Percentiles rank a stretch among this genome's conserved stretches.
Conservation (phyloP, 2,888 invertebrate species). For the Lepidochitona cinerea region DNA sequence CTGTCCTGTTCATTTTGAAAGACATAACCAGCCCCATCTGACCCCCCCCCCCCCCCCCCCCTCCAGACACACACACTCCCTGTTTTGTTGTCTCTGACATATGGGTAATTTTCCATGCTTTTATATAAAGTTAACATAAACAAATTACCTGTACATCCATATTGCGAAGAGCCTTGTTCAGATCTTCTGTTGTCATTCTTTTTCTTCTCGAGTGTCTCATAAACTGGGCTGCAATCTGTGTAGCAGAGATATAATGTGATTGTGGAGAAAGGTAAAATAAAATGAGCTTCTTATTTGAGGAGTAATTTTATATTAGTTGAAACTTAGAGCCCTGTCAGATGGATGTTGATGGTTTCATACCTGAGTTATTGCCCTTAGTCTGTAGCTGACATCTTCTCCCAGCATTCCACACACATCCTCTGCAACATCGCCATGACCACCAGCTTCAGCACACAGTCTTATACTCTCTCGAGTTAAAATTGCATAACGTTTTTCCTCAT, state of each 20-base stretch:
- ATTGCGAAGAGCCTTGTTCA: conserved; percentile 65
- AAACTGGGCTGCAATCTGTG: conserved; percentile 65
- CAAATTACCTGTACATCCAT: conserved; percentile 64
- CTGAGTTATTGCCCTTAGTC: conserved; percentile 67
- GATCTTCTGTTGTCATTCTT: conserved; percentile 65
- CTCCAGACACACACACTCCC: too few species aligned
- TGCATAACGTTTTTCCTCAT: conserved; percentile 66
- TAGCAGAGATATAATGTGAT: too few species aligned
- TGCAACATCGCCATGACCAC: conserved; percentile 57
- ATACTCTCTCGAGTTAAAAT: conserved; percentile 66
- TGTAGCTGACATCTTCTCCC: conserved; percentile 69
- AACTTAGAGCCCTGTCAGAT: too few species aligned
- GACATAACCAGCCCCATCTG: too few species aligned
- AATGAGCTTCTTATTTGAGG: too few species aligned
- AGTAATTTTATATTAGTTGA: too few species aligned
- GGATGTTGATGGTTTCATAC: too few species aligned
- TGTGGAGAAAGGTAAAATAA: too few species aligned
- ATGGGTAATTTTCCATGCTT: too few species aligned
- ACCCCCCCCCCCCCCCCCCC: too few species aligned
- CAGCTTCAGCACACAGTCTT: conserved; percentile 61
- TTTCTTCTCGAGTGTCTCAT: conserved; percentile 68
- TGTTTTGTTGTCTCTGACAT: too few species aligned
- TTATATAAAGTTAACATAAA: background rate
- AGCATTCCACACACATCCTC: conserved; percentile 62
- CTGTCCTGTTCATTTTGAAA: too few species aligned